Base-by-base conservation (phyloP, 2,888 invertebrate species). In the Polyommatus icarus region DNA sequence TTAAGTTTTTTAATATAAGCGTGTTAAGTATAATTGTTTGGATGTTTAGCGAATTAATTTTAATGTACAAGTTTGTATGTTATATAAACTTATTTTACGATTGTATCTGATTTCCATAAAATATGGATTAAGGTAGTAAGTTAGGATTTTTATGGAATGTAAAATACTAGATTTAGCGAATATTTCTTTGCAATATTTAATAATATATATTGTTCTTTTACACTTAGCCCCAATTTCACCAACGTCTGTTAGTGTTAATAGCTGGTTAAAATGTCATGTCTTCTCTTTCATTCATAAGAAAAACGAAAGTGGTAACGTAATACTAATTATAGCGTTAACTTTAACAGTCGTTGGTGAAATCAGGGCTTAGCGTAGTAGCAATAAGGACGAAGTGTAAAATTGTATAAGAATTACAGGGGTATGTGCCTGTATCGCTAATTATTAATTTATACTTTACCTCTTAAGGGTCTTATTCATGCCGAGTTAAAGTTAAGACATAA, bases 331-430 rank as follows among this genome's bases (percentile, higher is more conserved):
- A n/a, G n/a, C n/a, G n/a, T n/a, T n/a, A n/a, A n/a, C n/a, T n/a
- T n/a, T n/a, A n/a, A n/a, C n/a, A n/a, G n/a, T n/a, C n/a, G n/a
- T n/a, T n/a, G n/a, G n/a, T n/a, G n/a, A n/a, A n/a, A n/a, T n/a
- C n/a, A n/a, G n/a, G n/a, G n/a, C n/a, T n/a, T n/a, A 29, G 67
- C 29, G 24, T 67, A 29, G 10, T 61, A 61, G 61, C 61, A 24
- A 61, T 61, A 20, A 24, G 59, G 59, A 12, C 15, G 15, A 67
- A 15, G 67, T 29, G 29, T 29, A 18, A 29, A 67, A 29, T 29
- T 67, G 67, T 67, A 32, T 67, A 67, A 67, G 67, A 67, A 67
- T 32, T 67, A 67, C 67, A 29, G 29, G 67, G 29, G 29, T 67
- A 67, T 67, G 29, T 67, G 59, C 59, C 59, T 59, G 59, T 59